Percentiles rank a stretch among this genome's conserved stretches.
phyloP scores from a whole-genome alignment of 2,113 vertebrate genomes.

The Lepisosteus oculatus region DNA sequence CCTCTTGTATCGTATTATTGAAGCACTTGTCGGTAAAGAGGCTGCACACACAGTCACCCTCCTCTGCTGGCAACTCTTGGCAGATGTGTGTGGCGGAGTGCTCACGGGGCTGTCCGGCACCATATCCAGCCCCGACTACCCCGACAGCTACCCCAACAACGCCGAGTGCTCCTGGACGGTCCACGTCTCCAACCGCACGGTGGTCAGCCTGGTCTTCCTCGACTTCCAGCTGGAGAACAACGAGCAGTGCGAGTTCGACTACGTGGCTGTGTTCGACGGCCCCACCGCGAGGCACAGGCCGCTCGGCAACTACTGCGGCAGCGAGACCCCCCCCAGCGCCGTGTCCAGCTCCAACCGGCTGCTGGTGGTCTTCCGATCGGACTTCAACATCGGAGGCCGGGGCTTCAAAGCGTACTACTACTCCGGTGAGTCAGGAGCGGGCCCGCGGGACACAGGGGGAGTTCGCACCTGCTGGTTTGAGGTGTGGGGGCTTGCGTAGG shows the following conservation, averaged over 20 bases:
- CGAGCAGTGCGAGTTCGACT: constrained; percentile 86
- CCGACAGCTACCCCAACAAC: constrained; percentile 86
- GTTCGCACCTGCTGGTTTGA: too few species aligned
- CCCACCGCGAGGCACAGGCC: constrained; percentile 57
- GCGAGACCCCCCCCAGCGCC: constrained; percentile 62
- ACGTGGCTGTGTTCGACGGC: constrained; percentile 83
- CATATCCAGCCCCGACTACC: constrained; percentile 90
- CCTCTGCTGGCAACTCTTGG: constrained; percentile 24
- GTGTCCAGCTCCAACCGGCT: constrained; percentile 77
- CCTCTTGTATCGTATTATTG: too few species aligned
- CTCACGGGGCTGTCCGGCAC: constrained; percentile 85
- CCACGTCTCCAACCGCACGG: constrained; percentile 56
- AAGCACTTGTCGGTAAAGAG: neutral
- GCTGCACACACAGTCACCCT: neutral
- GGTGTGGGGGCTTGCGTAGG: too few species aligned
- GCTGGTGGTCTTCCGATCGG: constrained; percentile 88
- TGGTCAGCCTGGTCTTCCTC: constrained; percentile 80
- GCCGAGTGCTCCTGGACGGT: constrained; percentile 88
- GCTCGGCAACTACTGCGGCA: constrained; percentile 81
- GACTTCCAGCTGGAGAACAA: constrained; percentile 93
- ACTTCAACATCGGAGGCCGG: constrained; percentile 91
- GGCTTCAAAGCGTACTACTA: constrained; percentile 94
- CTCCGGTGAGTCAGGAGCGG: constrained; percentile 67
- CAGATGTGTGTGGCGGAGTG: constrained; percentile 89
- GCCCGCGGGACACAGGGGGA: too few species aligned